Conservation (phyloP, 2,797 vertebrate species). For the Pseudotriccus pelzelni region DNA sequence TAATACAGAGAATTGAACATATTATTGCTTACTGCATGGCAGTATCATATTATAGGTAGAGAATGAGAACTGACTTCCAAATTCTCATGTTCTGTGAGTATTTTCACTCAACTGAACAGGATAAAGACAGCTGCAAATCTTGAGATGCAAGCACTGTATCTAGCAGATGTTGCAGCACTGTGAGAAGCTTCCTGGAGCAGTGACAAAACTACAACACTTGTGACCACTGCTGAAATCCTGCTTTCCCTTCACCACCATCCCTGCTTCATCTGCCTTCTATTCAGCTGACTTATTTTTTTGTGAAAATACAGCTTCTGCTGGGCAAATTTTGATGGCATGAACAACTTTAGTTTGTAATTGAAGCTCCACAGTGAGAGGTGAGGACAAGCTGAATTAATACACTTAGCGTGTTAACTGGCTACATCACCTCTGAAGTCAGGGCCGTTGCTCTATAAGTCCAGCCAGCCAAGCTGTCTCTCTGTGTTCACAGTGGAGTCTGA, state of each 20-base stretch:
- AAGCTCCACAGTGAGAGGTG: not conserved
- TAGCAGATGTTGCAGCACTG: not conserved
- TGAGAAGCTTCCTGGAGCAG: not conserved
- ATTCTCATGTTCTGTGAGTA: not conserved
- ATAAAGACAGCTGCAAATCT: not conserved
- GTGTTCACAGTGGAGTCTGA: not conserved
- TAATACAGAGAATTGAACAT: not conserved
- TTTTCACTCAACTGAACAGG: not conserved
- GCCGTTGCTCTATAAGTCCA: not conserved
- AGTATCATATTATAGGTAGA: not conserved
- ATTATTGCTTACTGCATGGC: not conserved
- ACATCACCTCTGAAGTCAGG: not conserved
- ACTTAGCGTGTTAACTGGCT: accelerated
- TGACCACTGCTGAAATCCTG: not conserved
- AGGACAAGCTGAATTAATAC: not conserved
- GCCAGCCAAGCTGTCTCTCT: not conserved
- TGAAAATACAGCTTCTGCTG: not conserved
- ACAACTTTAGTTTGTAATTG: not conserved
- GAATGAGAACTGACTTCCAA: not conserved
- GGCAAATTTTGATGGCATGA: not conserved
- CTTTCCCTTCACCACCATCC: not conserved
- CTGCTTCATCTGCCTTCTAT: not conserved
- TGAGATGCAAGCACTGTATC: not conserved
- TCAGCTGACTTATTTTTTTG: not conserved
- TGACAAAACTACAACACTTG: not conserved